phyloP scores from a whole-genome alignment of 2,888 invertebrate species.

The Cataglyphis rosenhaueri region DNA sequence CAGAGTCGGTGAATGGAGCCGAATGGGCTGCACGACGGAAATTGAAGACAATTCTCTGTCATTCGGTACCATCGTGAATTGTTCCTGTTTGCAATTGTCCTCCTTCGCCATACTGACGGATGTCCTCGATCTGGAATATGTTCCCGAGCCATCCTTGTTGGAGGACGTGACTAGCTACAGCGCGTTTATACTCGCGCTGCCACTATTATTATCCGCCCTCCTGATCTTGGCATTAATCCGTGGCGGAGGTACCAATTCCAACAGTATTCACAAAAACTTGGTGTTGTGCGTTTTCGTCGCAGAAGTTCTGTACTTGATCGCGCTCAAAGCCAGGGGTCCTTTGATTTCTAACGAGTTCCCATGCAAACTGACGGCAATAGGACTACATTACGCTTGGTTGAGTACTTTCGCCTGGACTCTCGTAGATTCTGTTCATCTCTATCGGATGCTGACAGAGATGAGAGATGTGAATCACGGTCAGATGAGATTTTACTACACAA shows the following conservation, averaged over 20 bases:
- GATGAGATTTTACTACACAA: constrained; percentile 95
- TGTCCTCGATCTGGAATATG: constrained; percentile 95
- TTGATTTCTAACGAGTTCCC: constrained; percentile 94
- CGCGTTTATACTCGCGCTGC: constrained; percentile 93
- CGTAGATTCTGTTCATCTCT: constrained; percentile 96
- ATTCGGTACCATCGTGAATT: constrained; percentile 91
- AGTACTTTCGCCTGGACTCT: constrained; percentile 96
- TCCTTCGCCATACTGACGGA: constrained; percentile 97
- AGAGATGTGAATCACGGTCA: constrained; percentile 98
- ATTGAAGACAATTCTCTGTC: constrained; percentile 88
- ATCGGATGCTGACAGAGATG: constrained; percentile 97
- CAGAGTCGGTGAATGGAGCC: constrained; percentile 93
- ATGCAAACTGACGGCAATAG: constrained; percentile 96
- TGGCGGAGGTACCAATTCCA: constrained; percentile 95
- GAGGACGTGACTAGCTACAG: constrained; percentile 96
- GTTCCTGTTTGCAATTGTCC: constrained; percentile 96
- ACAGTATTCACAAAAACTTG: constrained; percentile 97
- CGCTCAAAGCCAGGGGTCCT: constrained; percentile 93
- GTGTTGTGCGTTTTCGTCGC: constrained; percentile 96
- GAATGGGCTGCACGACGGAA: constrained; percentile 95
- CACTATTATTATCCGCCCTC: constrained; percentile 92
- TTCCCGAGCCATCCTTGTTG: constrained; percentile 94
- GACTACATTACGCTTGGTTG: constrained; percentile 97
- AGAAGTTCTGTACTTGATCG: constrained; percentile 94
- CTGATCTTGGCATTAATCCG: constrained; percentile 93